Base-by-base conservation (phyloP, 1,140 invertebrate species). In the Nasonia vitripennis region DNA sequence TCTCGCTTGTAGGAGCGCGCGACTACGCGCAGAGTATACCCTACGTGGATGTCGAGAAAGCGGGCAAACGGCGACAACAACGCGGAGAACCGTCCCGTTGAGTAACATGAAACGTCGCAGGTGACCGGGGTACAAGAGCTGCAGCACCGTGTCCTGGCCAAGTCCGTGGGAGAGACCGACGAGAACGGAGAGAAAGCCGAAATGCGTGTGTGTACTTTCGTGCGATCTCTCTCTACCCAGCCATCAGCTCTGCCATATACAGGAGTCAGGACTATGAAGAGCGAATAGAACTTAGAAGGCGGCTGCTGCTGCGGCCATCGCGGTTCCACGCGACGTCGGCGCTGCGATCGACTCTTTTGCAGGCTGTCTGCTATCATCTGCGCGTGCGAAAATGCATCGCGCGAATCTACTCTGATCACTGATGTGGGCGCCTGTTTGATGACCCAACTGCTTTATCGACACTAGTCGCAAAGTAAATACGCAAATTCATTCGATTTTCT, bases 211-310 rank as follows among this genome's bases (percentile, higher is more conserved):
- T 55, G 5, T 55, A 20, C 17, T 45, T 45, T 51, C 12, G 12
- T 17, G 12, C 12, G 48, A 3, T 51, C 34, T 31, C 23, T 80
- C 34, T 80, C 62, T 12, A 14, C 12, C 41, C 10, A 45, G 7
- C 41, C 10, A 45, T 45, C 41, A 45, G 41, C 41, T 45, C 41
- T 45, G 10, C 7, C 37, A 45, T 45, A 1, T n/a, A n/a, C n/a
- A n/a, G n/a, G n/a, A n/a, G n/a, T n/a, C 31, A 79, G 23, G 55
- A 67, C 51, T 79, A 79, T 37, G 55, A 79, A 67, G 62, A 79
- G 10, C 10, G 23, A 7, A 67, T 34, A 67, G 27, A 27, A 27
- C 27, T 27, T 27, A 27, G 78, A 79, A 37, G 34, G 34, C 34
- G 34, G 34, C 34, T 37, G 34, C 34, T 37, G 34, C 34, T 37